Conservation (phyloP, 2,888 invertebrate species). For the Serrognathus titanus region DNA sequence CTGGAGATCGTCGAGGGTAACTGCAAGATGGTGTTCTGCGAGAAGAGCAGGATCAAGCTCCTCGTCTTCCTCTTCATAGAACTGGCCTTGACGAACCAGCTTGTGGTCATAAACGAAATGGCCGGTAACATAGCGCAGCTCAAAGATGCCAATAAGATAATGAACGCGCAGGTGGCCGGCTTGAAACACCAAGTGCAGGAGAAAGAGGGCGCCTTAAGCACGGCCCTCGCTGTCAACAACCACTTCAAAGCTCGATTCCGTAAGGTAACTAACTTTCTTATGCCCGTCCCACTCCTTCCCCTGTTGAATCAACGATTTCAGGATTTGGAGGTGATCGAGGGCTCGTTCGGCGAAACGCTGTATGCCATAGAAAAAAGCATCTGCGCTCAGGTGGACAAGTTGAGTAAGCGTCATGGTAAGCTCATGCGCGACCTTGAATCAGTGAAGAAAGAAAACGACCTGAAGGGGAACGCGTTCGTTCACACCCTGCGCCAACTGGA, state of each 20-base stretch:
- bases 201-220: constrained; percentile 33
- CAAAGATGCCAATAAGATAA: constrained; percentile 33
- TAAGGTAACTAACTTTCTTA: constrained; percentile 23
- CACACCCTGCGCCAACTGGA: constrained; percentile 30
- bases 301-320: too few relatives aligned
- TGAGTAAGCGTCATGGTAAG: constrained; percentile 30
- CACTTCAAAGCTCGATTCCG: constrained; percentile 30
- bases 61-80: constrained; percentile 42
- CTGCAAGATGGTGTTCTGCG: constrained; percentile 42
- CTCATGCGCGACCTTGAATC: constrained; percentile 32
- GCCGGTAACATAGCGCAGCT: constrained; percentile 33
- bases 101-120: constrained; percentile 44
- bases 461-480: constrained; percentile 33
- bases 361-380: constrained; percentile 17
- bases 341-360: constrained; percentile 9
- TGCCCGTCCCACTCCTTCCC: too few relatives aligned
- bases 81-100: constrained; percentile 40
- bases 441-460: constrained; percentile 31
- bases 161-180: constrained; percentile 33
- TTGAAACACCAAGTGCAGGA: constrained; percentile 30
- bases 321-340: constrained; percentile 24
- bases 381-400: constrained; percentile 16
- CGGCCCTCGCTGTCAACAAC: constrained; percentile 23
- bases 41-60: constrained; percentile 43
- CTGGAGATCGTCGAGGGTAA: constrained; percentile 27